These are phyloP conservation scores for Benitochromis conjunctus DNA, from an alignment of 2,113 vertebrate genomes.

Conservation along the genomic window DNA sequence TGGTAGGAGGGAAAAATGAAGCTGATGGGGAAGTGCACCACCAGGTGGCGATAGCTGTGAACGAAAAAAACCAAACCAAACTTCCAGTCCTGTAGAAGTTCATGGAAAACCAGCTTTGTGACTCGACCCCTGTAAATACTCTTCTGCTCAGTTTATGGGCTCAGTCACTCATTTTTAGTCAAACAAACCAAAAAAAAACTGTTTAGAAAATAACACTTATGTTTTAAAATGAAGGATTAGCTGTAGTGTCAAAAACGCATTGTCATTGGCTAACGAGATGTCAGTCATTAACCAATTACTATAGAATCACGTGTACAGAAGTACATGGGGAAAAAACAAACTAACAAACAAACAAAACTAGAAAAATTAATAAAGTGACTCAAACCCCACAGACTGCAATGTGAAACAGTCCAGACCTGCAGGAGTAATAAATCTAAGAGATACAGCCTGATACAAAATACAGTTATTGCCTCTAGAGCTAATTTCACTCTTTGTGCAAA, in stretches of 20 bases:
- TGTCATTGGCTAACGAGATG: neutral
- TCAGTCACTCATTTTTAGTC: neutral
- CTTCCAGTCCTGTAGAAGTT: neutral
- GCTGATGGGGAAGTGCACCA: neutral
- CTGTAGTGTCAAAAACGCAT: neutral
- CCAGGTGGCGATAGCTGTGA: neutral
- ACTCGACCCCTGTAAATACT: neutral
- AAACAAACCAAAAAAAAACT: neutral
- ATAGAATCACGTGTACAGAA: neutral
- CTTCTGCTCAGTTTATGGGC: neutral
- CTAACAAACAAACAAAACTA: neutral
- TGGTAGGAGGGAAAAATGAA: neutral
- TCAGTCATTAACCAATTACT: neutral
- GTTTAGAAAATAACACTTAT: neutral
- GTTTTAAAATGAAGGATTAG: neutral
- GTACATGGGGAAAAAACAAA: neutral
- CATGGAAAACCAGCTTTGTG: neutral
- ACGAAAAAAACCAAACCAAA: neutral
- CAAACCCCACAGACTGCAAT: neutral
- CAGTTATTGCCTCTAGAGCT: neutral
- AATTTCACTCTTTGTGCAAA: neutral
- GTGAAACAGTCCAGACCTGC: neutral
- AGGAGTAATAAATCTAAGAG: neutral
- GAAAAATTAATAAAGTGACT: neutral
- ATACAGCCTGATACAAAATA: neutral